Percentiles rank a stretch among this genome's conserved stretches.
These are phyloP conservation scores for Coptodon rendalli DNA, from an alignment of 2,113 vertebrate species.

Conservation along the genomic window DNA sequence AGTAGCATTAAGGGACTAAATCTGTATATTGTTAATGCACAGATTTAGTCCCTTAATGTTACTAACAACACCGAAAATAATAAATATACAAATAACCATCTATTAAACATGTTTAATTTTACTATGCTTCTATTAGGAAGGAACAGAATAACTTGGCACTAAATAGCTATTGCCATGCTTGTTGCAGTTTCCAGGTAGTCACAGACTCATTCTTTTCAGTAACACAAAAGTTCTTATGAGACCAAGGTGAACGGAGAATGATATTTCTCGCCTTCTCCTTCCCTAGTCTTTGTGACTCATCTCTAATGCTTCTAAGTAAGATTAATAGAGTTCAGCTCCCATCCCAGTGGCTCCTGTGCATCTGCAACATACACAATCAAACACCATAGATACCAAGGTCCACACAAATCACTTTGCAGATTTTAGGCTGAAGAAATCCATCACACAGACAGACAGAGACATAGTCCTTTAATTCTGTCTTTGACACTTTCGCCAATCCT, in stretches of 20 bases:
- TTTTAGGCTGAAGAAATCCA: not conserved
- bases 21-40: not conserved
- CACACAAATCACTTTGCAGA: constrained; percentile 1
- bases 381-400: constrained; percentile 8
- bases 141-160: not conserved
- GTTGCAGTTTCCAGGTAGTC: not conserved
- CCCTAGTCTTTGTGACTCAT: constrained; percentile 3
- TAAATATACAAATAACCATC: not conserved
- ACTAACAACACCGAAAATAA: not conserved
- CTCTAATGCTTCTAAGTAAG: constrained; percentile 21
- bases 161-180: not conserved
- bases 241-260: not conserved
- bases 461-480: not conserved
- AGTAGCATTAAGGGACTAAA: not conserved
- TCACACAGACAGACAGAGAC: not conserved
- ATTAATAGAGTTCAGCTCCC: constrained; percentile 36
- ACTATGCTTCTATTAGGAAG: not conserved
- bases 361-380: constrained; percentile 11
- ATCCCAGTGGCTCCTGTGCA: constrained; percentile 19
- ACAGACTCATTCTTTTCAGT: not conserved
- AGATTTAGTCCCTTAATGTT: not conserved
- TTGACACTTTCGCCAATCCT: not conserved
- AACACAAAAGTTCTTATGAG: not conserved
- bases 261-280: not conserved
- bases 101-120: not conserved